Conservation (phyloP, 2,797 vertebrate genomes). For the Dendrocincla fuliginosa region DNA sequence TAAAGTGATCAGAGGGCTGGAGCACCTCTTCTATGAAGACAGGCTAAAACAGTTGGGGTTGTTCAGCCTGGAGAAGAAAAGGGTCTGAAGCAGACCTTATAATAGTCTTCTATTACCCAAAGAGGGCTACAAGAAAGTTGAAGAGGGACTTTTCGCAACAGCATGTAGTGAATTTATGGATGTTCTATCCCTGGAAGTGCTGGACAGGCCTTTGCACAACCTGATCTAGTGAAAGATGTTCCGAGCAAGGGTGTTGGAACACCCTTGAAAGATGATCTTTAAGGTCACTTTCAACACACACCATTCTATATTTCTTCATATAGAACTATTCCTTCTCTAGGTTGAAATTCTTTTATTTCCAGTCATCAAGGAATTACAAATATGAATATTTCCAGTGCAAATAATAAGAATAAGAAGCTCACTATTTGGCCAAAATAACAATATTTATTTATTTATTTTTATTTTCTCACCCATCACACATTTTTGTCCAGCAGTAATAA, state of each 20-base stretch:
- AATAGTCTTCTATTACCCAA: neutral
- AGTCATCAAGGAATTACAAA: neutral
- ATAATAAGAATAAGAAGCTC: neutral
- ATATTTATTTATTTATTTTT: neutral
- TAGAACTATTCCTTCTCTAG: neutral
- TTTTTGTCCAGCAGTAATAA: neutral
- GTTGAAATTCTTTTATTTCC: neutral
- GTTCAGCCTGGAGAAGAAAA: neutral
- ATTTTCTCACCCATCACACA: neutral
- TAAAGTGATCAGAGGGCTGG: neutral
- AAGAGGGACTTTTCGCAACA: neutral
- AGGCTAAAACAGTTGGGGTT: too few relatives aligned
- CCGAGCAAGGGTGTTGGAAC: neutral
- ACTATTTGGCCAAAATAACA: neutral
- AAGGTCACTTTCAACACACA: neutral
- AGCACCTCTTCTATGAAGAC: neutral
- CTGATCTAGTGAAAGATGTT: neutral
- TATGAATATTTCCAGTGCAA: neutral
- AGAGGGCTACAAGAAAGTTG: neutral
- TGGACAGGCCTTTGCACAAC: neutral
- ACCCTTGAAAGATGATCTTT: neutral
- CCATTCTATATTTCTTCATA: neutral
- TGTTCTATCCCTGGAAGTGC: neutral
- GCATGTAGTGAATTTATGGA: neutral
- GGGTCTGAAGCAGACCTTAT: neutral